A percentile compares a stretch with the other conserved stretches of the same genome.
Conservation (phyloP, 2,113 vertebrate species). For the Aptenodytes forsteri region DNA sequence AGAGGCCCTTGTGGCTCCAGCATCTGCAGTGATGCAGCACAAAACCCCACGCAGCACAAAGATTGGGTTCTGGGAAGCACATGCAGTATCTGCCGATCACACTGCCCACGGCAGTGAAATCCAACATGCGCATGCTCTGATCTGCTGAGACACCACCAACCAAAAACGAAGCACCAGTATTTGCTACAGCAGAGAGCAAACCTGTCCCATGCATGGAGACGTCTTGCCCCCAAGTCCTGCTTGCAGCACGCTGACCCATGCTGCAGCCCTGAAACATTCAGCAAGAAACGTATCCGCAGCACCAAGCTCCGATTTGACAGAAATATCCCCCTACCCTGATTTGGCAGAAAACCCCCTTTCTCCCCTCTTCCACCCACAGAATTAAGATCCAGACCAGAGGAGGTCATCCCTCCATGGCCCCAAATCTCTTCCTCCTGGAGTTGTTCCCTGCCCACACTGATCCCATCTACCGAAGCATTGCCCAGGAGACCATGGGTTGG, state of each 20-base stretch:
- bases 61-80: neutral
- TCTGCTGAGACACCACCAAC: neutral
- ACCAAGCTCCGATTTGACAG: neutral
- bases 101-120: neutral
- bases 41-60: neutral
- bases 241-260: neutral
- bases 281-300: fast-evolving
- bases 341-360: neutral
- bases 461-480: neutral
- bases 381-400: neutral
- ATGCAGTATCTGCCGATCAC: neutral
- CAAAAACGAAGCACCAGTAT: neutral
- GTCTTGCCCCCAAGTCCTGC: neutral
- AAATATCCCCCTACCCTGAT: neutral
- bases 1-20: neutral
- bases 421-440: neutral
- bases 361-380: neutral
- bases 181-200: neutral
- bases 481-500: neutral
- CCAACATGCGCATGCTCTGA: neutral
- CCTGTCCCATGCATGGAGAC: neutral
- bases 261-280: neutral
- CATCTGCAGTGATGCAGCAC: neutral
- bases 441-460: neutral
- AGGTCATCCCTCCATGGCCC: neutral